Evolutionary conservation across 2,797 vertebrate species (phyloP).

Genomic region (Oophaga sylvatica): DNA sequence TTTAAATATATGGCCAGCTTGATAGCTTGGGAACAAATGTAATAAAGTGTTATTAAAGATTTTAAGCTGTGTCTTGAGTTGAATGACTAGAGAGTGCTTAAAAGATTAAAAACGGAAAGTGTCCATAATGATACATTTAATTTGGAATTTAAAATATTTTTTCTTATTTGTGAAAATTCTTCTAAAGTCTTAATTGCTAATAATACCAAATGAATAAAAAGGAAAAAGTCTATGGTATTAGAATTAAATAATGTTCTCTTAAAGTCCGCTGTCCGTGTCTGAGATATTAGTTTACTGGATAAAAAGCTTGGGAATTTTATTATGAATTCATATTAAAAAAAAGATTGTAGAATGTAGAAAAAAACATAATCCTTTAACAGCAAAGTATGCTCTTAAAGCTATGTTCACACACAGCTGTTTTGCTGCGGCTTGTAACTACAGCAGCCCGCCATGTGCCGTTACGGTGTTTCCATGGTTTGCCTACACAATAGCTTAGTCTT

Average conservation of each 20-base stretch:
- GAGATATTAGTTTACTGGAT: not conserved
- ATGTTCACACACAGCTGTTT: too few species aligned
- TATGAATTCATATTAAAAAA: not conserved
- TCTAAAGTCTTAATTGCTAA: conserved; percentile 1
- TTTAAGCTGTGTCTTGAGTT: conserved; percentile 37
- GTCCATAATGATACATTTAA: conserved; percentile 15
- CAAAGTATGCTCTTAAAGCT: not conserved
- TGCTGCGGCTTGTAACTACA: too few species aligned
- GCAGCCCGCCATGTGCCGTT: too few species aligned
- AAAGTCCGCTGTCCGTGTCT: not conserved
- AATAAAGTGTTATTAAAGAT: conserved; percentile 38
- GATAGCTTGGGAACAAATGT: conserved; percentile 50
- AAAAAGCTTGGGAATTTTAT: not conserved
- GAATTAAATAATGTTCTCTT: not conserved
- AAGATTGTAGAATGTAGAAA: not conserved
- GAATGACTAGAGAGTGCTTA: conserved; percentile 24
- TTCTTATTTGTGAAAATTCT: conserved; percentile 3
- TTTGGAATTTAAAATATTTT: not conserved
- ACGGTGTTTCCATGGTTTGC: too few species aligned
- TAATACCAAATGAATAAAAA: conserved; percentile 11
- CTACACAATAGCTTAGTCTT: too few species aligned
- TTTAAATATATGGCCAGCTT: conserved; percentile 52
- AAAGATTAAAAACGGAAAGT: conserved; percentile 9
- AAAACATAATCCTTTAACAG: not conserved
- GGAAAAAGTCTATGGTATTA: not conserved